Evolutionary conservation across 1,140 invertebrate species (phyloP).

Genomic region (Drosophila eugracilis): DNA sequence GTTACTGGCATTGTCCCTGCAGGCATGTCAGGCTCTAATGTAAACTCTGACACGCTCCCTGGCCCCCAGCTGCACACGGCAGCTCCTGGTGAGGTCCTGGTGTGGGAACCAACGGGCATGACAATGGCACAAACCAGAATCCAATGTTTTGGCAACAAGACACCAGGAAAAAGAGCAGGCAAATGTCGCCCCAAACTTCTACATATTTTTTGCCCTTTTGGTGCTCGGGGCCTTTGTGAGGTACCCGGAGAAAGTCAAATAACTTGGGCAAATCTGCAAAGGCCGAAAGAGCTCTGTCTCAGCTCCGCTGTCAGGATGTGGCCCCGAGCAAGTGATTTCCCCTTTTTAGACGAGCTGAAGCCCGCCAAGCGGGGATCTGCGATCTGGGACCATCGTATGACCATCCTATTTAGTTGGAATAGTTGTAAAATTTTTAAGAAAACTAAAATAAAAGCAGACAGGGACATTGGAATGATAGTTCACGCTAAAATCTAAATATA

Average conservation of each 20-base stretch:
- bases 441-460: too few relatives aligned
- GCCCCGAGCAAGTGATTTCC: conserved; percentile 27
- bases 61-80: conserved; percentile 50
- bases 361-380: conserved; percentile 16
- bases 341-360: conserved; percentile 34
- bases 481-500: too few relatives aligned
- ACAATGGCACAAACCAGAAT: conserved; percentile 56
- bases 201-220: conserved; percentile 59
- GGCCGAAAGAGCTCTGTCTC: conserved; percentile 58
- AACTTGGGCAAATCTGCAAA: conserved; percentile 75
- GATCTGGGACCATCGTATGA: too few relatives aligned
- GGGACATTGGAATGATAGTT: too few relatives aligned
- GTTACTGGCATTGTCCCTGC: conserved; percentile 58
- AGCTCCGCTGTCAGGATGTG: conserved; percentile 43
- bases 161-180: conserved; percentile 33
- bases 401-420: too few relatives aligned
- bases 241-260: conserved; percentile 65
- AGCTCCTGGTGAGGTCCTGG: conserved; percentile 36
- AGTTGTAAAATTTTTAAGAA: too few relatives aligned
- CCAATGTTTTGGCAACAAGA: conserved; percentile 63
- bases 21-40: conserved; percentile 79
- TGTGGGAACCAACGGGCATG: conserved; percentile 45
- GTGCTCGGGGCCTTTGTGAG: conserved; percentile 61
- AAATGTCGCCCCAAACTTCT: conserved; percentile 25
- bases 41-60: conserved; percentile 72